phyloP scores from a whole-genome alignment of 2,888 invertebrate species.

The Luperina testacea region DNA sequence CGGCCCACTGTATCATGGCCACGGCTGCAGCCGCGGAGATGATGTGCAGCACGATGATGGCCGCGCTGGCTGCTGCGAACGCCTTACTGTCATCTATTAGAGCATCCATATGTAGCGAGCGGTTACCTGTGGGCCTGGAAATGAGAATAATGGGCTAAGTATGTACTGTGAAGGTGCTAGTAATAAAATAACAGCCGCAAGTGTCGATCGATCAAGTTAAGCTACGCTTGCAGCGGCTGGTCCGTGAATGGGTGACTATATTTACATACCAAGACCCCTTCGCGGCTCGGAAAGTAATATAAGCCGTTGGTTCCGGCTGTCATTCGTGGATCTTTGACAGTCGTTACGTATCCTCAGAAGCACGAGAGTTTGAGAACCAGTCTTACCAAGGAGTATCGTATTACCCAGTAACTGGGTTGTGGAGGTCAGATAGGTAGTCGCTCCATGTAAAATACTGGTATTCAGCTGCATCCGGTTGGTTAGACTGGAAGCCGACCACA shows the following conservation, averaged over 20 bases:
- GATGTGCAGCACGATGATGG: slow-evolving; percentile 87
- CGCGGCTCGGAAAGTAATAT: not conserved
- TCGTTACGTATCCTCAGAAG: not conserved
- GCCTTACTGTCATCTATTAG: slow-evolving; percentile 89
- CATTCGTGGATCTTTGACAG: not conserved
- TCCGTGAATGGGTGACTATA: not conserved
- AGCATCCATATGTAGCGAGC: slow-evolving; percentile 87
- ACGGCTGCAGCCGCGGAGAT: slow-evolving; percentile 88
- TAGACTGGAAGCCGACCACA: too few species aligned
- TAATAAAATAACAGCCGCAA: not conserved
- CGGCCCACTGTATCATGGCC: slow-evolving; percentile 89
- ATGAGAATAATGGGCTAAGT: not conserved
- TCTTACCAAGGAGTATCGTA: not conserved
- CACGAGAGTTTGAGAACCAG: not conserved
- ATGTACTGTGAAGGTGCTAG: too few species aligned
- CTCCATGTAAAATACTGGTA: too few species aligned
- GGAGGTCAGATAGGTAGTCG: too few species aligned
- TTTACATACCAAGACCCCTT: not conserved
- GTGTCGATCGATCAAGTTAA: not conserved
- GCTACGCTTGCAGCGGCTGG: not conserved
- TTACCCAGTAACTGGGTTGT: not conserved
- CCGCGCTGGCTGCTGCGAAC: slow-evolving; percentile 86
- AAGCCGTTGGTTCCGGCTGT: not conserved
- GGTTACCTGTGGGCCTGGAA: slow-evolving; percentile 81
- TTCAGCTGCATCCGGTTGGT: too few species aligned